These are phyloP conservation scores for Dermolepida albohirtum DNA, from an alignment of 2,888 invertebrate species.

Conservation along the genomic window DNA sequence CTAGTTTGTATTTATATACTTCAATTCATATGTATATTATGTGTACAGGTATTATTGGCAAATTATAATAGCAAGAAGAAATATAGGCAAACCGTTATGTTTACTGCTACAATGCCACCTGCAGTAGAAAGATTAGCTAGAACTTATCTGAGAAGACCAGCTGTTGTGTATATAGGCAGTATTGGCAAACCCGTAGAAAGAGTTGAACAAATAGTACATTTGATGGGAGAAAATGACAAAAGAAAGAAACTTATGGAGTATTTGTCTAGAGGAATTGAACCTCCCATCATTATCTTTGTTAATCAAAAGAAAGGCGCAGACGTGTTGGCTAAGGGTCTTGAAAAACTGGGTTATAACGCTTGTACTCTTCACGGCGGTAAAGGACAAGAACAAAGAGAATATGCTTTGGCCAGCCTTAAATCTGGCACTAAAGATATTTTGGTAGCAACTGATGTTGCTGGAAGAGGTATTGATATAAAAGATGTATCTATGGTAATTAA, in stretches of 20 bases:
- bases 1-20: too few species aligned
- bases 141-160: constrained; percentile 93
- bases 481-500: constrained; percentile 99
- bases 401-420: constrained; percentile 96
- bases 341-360: constrained; percentile 96
- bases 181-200: constrained; percentile 96
- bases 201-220: constrained; percentile 96
- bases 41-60: constrained; percentile 69
- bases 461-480: constrained; percentile 99
- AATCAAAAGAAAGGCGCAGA: constrained; percentile 99
- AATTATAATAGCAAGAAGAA: constrained; percentile 97
- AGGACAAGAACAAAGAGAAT: constrained; percentile 99
- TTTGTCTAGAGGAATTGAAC: constrained; percentile 89
- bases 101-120: constrained; percentile 99
- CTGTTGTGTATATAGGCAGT: constrained; percentile 96
- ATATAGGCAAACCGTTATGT: constrained; percentile 99
- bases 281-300: constrained; percentile 99
- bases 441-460: constrained; percentile 99
- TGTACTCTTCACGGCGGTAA: constrained; percentile 99
- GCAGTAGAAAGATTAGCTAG: constrained; percentile 97
- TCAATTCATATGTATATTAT: too few species aligned
- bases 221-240: constrained; percentile 96
- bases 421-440: constrained; percentile 96
- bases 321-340: constrained; percentile 95
- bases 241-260: constrained; percentile 96